Conservation (phyloP, 2,888 invertebrate genomes). For the Cyrtodaria siliqua region DNA sequence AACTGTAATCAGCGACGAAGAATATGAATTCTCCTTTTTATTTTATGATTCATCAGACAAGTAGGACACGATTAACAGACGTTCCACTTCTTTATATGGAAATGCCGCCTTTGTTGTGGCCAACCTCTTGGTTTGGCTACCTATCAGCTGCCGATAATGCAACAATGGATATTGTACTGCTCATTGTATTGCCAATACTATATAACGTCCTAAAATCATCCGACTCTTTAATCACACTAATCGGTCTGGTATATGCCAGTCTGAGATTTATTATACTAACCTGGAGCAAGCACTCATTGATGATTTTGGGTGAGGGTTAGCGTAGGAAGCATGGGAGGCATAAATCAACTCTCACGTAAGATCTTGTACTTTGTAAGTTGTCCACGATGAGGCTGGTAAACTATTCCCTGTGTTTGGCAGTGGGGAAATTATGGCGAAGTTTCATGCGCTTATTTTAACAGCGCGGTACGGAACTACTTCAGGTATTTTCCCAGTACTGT, state of each 20-base stretch:
- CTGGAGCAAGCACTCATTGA: constrained; percentile 77
- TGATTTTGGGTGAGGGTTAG: constrained; percentile 82
- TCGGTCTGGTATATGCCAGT: constrained; percentile 82
- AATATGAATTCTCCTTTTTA: constrained; percentile 76
- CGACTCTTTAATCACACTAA: constrained; percentile 80
- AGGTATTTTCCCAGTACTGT: constrained; percentile 79
- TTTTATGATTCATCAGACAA: constrained; percentile 80
- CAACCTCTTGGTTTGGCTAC: constrained; percentile 83
- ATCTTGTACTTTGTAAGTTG: constrained; percentile 83
- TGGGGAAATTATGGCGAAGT: constrained; percentile 82
- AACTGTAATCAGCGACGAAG: constrained; percentile 66
- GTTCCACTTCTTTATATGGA: constrained; percentile 81
- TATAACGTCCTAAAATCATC: constrained; percentile 73
- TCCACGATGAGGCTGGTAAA: constrained; percentile 82
- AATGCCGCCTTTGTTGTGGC: constrained; percentile 80
- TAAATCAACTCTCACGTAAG: constrained; percentile 82
- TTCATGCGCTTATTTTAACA: constrained; percentile 81
- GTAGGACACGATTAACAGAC: constrained; percentile 82
- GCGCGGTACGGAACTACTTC: constrained; percentile 82
- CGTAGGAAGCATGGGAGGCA: constrained; percentile 80
- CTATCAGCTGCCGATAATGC: constrained; percentile 84
- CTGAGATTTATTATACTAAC: constrained; percentile 79
- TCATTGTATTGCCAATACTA: constrained; percentile 82
- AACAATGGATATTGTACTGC: constrained; percentile 82
- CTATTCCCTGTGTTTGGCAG: constrained; percentile 82